These are phyloP conservation scores for Gambelia wislizenii DNA, from an alignment of 2,797 vertebrate genomes.

Conservation along the genomic window DNA sequence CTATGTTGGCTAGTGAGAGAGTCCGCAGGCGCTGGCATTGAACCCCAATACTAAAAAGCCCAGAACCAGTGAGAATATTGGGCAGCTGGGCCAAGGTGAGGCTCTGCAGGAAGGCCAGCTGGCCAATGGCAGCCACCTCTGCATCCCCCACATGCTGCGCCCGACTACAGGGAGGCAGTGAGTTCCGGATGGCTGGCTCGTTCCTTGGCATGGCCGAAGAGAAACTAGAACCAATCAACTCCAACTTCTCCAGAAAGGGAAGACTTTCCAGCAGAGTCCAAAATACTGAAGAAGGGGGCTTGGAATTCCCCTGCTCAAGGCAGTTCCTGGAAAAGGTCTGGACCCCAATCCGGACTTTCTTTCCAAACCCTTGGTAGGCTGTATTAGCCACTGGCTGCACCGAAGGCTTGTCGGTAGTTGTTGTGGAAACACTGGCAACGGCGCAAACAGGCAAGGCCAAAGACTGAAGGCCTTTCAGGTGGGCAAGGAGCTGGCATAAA, in stretches of 20 bases:
- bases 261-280: conserved; percentile 84
- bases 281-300: conserved; percentile 78
- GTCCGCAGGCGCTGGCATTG: conserved; percentile 86
- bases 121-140: conserved; percentile 88
- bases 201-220: conserved; percentile 94
- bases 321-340: conserved; percentile 78
- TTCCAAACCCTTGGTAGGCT: conserved; percentile 86
- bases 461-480: conserved; percentile 83
- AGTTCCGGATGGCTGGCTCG: conserved; percentile 91
- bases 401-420: conserved; percentile 67
- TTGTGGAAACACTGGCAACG: conserved; percentile 78
- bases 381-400: conserved; percentile 61
- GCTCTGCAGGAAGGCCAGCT: conserved; percentile 83
- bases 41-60: conserved; percentile 85
- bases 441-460: conserved; percentile 92
- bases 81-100: conserved; percentile 94
- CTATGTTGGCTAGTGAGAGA: conserved; percentile 93
- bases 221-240: conserved; percentile 93
- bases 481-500: conserved; percentile 88
- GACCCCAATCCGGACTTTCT: conserved; percentile 87
- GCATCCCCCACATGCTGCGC: conserved; percentile 87
- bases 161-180: conserved; percentile 88
- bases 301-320: conserved; percentile 72
- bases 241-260: conserved; percentile 86
- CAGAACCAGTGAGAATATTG: conserved; percentile 88